phyloP scores from a whole-genome alignment of 2,888 invertebrate species.

The Drosophila bunnanda region DNA sequence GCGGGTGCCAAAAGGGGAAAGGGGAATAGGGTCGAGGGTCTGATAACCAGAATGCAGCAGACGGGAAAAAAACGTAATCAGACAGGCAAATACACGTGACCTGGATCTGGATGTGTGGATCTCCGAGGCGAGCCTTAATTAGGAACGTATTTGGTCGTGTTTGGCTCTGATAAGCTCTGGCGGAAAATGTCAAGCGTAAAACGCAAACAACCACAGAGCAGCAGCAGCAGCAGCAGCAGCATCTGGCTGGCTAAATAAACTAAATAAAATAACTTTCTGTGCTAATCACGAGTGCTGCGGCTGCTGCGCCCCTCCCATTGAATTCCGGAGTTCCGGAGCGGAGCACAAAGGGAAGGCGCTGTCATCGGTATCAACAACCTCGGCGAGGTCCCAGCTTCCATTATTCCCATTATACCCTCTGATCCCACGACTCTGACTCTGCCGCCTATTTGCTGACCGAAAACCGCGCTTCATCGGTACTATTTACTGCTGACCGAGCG shows the following conservation, averaged over 20 bases:
- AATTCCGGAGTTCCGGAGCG: slow-evolving; percentile 10
- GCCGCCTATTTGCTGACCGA: slow-evolving; percentile 37
- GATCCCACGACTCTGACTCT: slow-evolving; percentile 1
- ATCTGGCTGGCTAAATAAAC: slow-evolving; percentile 44
- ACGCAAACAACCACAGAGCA: slow-evolving; percentile 14
- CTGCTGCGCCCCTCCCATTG: slow-evolving; percentile 21
- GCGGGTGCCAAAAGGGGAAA: slow-evolving; percentile 2
- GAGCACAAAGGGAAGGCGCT: slow-evolving; percentile 32
- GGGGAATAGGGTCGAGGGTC: background rate
- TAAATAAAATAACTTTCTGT: slow-evolving; percentile 40
- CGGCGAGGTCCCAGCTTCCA: slow-evolving; percentile 28
- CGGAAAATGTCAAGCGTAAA: slow-evolving; percentile 49
- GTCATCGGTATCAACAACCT: slow-evolving; percentile 46
- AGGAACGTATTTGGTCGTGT: slow-evolving; percentile 41
- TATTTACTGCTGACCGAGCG: slow-evolving; percentile 46
- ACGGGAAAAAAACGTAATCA: slow-evolving; percentile 45
- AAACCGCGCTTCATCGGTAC: slow-evolving; percentile 45
- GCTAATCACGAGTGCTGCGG: slow-evolving; percentile 43
- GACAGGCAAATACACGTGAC: slow-evolving; percentile 70
- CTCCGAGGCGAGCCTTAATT: slow-evolving; percentile 50
- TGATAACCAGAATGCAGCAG: slow-evolving; percentile 36
- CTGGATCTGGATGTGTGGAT: slow-evolving; percentile 53
- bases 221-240: background rate
- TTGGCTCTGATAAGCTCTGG: slow-evolving; percentile 54
- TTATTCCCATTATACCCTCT: background rate